Percentiles rank a stretch among this genome's conserved stretches.
Conservation (phyloP, 2,797 vertebrate genomes). For the Dicrostonyx torquatus region DNA sequence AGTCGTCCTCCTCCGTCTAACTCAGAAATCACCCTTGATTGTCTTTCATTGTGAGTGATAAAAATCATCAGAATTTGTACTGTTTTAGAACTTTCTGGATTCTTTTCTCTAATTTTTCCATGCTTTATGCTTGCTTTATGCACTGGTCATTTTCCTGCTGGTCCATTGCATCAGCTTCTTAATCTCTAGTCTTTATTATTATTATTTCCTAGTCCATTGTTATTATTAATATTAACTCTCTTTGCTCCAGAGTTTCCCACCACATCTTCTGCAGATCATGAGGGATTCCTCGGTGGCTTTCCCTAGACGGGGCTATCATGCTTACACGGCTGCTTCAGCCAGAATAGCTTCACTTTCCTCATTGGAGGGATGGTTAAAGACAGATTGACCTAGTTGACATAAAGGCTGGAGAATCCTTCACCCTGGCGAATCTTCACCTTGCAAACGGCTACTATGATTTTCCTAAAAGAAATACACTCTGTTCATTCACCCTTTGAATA, state of each 20-base stretch:
- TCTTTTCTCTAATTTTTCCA: background rate
- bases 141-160: background rate
- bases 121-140: background rate
- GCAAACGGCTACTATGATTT: background rate
- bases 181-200: background rate
- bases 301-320: background rate
- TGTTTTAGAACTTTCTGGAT: background rate
- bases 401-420: background rate
- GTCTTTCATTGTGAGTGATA: background rate
- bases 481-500: background rate
- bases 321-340: background rate
- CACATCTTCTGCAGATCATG: background rate
- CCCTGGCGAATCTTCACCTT: background rate
- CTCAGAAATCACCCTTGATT: background rate
- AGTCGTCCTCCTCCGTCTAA: background rate
- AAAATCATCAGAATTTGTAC: background rate
- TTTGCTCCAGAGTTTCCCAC: background rate
- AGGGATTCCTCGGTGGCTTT: background rate
- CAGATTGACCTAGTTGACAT: background rate
- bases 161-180: background rate
- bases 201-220: background rate
- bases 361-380: background rate
- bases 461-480: slow-evolving; percentile 1
- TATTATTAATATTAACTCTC: background rate
- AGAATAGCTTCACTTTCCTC: background rate